These are phyloP conservation scores for Dipodomys ordii DNA, from an alignment of 2,113 vertebrate species.

Conservation along the genomic window DNA sequence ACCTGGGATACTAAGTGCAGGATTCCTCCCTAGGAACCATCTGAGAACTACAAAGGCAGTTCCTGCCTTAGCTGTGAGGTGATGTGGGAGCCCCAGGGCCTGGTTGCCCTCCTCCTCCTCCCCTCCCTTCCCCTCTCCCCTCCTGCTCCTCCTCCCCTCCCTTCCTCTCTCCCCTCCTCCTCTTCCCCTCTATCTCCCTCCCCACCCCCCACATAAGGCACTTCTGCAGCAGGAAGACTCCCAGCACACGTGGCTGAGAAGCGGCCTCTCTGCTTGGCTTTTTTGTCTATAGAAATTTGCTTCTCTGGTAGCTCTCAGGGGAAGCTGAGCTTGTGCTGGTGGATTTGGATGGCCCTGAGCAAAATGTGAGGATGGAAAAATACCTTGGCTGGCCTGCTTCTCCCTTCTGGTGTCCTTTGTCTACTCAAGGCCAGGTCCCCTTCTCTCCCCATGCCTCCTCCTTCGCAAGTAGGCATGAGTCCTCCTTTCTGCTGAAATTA, in stretches of 20 bases:
- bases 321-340: constrained; percentile 15
- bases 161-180: background rate
- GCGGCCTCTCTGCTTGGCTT: constrained; percentile 20
- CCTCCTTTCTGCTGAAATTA: constrained; percentile 42
- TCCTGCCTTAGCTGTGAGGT: rapidly evolving
- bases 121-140: background rate
- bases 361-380: constrained; percentile 76
- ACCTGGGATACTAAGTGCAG: background rate
- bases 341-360: constrained; percentile 61
- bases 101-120: background rate
- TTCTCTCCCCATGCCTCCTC: background rate
- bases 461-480: rapidly evolving
- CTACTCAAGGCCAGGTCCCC: constrained; percentile 59
- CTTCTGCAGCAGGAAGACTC: no score
- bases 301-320: constrained; percentile 61
- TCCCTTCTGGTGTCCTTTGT: constrained; percentile 73
- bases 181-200: background rate
- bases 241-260: background rate
- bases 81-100: background rate
- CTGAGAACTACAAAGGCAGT: background rate
- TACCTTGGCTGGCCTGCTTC: constrained; percentile 43
- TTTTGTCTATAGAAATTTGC: constrained; percentile 71
- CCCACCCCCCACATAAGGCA: background rate
- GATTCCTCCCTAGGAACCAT: rapidly evolving
- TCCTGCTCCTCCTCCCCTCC: background rate